phyloP scores from a whole-genome alignment of 92 coral and sea anemone genomes.

The Heteractis magnifica region DNA sequence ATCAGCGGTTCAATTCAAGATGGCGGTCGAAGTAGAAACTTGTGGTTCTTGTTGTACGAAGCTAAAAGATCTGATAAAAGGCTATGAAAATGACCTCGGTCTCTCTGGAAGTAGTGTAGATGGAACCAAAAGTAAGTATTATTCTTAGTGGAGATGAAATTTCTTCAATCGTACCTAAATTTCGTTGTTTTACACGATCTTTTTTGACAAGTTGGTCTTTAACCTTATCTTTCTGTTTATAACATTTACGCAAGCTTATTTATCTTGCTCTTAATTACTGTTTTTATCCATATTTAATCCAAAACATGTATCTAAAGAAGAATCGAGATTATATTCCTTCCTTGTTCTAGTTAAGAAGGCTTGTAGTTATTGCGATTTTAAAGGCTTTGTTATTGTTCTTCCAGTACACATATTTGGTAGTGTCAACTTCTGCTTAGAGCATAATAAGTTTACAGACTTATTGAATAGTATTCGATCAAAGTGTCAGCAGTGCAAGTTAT shows the following conservation, averaged over 20 bases:
- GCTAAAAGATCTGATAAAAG: conserved; percentile 67
- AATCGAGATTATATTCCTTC: no score
- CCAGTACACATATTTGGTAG: conserved; percentile 92
- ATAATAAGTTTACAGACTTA: conserved; percentile 82
- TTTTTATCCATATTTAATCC: no score
- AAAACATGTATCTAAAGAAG: no score
- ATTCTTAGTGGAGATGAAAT: not conserved
- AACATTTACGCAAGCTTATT: no score
- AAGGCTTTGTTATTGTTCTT: not conserved
- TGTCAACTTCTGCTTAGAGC: conserved; percentile 87
- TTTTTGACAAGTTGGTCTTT: not conserved
- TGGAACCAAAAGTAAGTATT: conserved; percentile 75
- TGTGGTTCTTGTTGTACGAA: conserved; percentile 84
- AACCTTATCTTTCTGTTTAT: not conserved
- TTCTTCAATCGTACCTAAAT: not conserved
- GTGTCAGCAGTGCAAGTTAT: conserved; percentile 82
- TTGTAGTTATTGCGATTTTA: no score
- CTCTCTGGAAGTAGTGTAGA: conserved; percentile 62
- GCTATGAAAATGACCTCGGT: conserved; percentile 71
- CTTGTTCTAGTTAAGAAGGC: no score
- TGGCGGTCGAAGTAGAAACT: conserved; percentile 78
- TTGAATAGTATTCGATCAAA: conserved; percentile 83
- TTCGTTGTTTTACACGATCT: not conserved
- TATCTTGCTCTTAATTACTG: no score
- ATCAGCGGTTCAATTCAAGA: conserved; percentile 51